Conservation (phyloP, 2,113 vertebrate genomes). For the Silurus glanis region DNA sequence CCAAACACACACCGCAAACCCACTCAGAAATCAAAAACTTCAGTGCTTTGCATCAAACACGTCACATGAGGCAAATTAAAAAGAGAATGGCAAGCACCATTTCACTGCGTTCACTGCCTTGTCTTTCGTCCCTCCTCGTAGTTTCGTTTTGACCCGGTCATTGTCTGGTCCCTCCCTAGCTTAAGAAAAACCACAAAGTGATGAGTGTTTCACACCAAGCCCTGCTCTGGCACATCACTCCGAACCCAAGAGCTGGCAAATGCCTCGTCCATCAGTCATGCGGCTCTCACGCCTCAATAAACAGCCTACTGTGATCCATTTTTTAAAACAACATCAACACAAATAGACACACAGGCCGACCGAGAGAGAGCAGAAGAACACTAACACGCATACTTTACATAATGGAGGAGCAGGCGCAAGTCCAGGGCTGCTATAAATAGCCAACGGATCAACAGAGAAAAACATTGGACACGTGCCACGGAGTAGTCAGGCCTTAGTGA, state of each 20-base stretch:
- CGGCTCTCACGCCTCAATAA: constrained; percentile 36
- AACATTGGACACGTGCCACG: constrained; percentile 64
- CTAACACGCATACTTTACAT: neutral
- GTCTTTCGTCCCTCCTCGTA: constrained; percentile 2
- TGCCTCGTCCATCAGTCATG: constrained; percentile 58
- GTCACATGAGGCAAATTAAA: neutral
- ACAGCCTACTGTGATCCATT: constrained; percentile 45
- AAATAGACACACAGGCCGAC: neutral
- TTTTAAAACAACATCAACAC: constrained; percentile 29
- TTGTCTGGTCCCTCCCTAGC: constrained; percentile 22
- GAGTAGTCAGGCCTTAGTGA: constrained; percentile 53
- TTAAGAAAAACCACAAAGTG: constrained; percentile 1
- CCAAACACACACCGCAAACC: constrained; percentile 32
- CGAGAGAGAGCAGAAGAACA: neutral
- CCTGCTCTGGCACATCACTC: neutral
- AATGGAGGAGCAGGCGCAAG: constrained; percentile 46
- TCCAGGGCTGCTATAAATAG: constrained; percentile 66
- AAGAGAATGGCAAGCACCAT: neutral
- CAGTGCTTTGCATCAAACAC: constrained; percentile 24
- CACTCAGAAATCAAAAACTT: constrained; percentile 10
- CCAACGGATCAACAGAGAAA: constrained; percentile 63
- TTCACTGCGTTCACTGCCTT: neutral
- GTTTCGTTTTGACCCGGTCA: neutral
- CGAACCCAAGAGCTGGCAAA: constrained; percentile 31
- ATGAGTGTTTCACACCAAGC: neutral